These are phyloP conservation scores for Papilio gigon DNA, from an alignment of 2,888 invertebrate species.

Conservation along the genomic window DNA sequence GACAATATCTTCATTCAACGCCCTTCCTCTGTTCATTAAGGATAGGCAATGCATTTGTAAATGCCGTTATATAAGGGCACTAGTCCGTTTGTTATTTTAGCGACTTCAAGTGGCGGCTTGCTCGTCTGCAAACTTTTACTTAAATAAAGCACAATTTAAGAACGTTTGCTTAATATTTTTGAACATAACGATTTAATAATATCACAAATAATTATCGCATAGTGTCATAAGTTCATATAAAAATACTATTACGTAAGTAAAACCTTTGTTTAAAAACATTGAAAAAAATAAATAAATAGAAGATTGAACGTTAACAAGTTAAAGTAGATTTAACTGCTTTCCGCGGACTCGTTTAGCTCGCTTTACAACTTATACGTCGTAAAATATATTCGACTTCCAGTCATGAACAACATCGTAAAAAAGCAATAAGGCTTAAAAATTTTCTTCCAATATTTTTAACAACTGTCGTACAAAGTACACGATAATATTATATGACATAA, in stretches of 20 bases:
- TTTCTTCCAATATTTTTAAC: conserved; percentile 18
- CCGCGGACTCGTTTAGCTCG: conserved; percentile 19
- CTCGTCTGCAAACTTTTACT: too few species aligned
- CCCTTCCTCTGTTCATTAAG: too few species aligned
- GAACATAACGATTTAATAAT: too few species aligned
- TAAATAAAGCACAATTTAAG: too few species aligned
- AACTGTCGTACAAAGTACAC: conserved; percentile 9
- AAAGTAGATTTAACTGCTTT: conserved; percentile 15
- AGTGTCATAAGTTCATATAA: background rate
- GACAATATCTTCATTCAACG: too few species aligned
- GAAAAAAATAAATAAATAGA: background rate
- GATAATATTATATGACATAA: background rate
- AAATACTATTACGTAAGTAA: background rate
- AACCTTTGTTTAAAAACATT: background rate
- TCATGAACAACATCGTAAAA: conserved; percentile 24
- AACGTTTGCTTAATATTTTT: too few species aligned
- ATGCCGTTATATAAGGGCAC: too few species aligned
- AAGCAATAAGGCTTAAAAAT: conserved; percentile 13
- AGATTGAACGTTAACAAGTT: conserved; percentile 8
- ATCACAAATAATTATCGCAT: too few species aligned
- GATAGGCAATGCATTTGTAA: too few species aligned
- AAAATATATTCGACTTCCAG: conserved; percentile 19
- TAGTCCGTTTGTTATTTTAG: too few species aligned
- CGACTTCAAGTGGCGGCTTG: too few species aligned
- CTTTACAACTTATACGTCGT: conserved; percentile 23